Percentiles rank a stretch among this genome's conserved stretches.
These are phyloP conservation scores for Anastatus disparis DNA, from an alignment of 1,140 invertebrate genomes.

Conservation along the genomic window DNA sequence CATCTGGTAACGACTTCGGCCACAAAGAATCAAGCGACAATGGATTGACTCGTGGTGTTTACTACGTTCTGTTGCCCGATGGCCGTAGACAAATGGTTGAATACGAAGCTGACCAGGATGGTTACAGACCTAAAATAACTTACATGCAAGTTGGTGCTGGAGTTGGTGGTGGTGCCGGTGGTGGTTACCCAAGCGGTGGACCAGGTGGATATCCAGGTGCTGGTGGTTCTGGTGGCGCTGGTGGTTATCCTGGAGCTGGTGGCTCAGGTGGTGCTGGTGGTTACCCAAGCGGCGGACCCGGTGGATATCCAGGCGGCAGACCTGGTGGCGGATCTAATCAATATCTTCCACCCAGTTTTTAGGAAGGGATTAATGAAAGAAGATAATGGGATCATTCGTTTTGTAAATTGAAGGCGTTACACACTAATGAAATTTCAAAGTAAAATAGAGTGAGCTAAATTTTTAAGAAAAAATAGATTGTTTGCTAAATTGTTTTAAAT, in stretches of 20 bases:
- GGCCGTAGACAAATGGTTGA: slow-evolving; percentile 64
- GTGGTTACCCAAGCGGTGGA: slow-evolving; percentile 37
- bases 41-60: slow-evolving; percentile 58
- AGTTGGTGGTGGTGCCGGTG: slow-evolving; percentile 61
- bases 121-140: slow-evolving; percentile 64
- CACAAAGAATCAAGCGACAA: slow-evolving; percentile 62
- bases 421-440: no score
- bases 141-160: slow-evolving; percentile 75
- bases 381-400: background rate
- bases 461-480: no score
- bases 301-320: slow-evolving; percentile 6
- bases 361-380: no score
- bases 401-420: background rate
- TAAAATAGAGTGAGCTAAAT: no score
- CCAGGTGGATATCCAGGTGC: slow-evolving; percentile 36
- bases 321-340: no score
- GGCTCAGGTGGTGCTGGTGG: slow-evolving; percentile 10
- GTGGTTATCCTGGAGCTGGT: background rate
- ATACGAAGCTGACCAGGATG: slow-evolving; percentile 62
- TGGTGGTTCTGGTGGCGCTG: slow-evolving; percentile 5
- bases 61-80: slow-evolving; percentile 63
- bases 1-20: slow-evolving; percentile 58
- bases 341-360: no score
- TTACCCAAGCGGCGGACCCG: slow-evolving; percentile 3
- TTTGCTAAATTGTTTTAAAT: no score